Conservation (phyloP, 2,113 vertebrate species). For the Gracilinanus agilis region DNA sequence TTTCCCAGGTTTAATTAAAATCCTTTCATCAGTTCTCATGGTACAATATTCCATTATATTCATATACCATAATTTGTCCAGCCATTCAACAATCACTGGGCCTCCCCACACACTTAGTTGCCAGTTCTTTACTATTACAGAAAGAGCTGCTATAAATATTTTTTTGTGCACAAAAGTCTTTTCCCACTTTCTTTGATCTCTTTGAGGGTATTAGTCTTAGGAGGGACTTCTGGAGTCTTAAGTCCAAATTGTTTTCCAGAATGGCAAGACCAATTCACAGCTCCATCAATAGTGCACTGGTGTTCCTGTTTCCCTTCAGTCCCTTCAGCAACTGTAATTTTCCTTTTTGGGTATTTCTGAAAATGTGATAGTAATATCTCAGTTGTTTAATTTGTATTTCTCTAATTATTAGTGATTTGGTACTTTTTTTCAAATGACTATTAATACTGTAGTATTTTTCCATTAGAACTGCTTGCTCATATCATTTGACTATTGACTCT, state of each 20-base stretch:
- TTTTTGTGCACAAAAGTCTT: background rate
- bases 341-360: no score
- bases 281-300: no score
- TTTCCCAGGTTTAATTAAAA: background rate
- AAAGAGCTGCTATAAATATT: background rate
- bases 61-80: background rate
- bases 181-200: background rate
- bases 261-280: background rate
- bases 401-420: no score
- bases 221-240: background rate
- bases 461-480: no score
- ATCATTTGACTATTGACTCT: no score
- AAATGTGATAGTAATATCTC: no score
- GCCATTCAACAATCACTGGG: background rate
- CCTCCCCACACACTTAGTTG: background rate
- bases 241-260: background rate
- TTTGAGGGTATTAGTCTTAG: background rate
- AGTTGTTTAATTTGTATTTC: no score
- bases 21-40: background rate
- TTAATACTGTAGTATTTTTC: no score
- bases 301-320: no score
- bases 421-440: no score
- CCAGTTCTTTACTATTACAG: background rate
- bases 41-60: background rate
- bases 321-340: no score